phyloP scores from a whole-genome alignment of 2,888 invertebrate genomes.

The Drosophila mulleri region DNA sequence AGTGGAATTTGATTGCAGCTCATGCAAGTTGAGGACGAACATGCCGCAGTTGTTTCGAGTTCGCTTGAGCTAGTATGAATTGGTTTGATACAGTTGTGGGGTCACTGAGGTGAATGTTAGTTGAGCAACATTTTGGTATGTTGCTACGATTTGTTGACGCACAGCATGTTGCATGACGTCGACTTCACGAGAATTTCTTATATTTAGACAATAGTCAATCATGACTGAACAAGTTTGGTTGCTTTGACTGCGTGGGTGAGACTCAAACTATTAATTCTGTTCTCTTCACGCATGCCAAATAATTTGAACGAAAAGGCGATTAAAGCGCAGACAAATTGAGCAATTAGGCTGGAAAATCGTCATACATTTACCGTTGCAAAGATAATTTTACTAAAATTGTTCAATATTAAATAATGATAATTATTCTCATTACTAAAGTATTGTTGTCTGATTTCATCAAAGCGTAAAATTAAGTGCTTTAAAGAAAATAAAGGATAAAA shows the following conservation, averaged over 20 bases:
- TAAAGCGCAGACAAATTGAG: conserved; percentile 24
- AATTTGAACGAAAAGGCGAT: conserved; percentile 16
- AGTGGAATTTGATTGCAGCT: conserved; percentile 18
- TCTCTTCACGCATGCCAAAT: conserved; percentile 13
- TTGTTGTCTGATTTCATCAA: background rate
- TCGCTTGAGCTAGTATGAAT: background rate
- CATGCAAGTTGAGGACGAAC: conserved; percentile 19
- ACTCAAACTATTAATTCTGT: conserved; percentile 1
- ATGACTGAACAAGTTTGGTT: conserved; percentile 27
- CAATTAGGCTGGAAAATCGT: conserved; percentile 19
- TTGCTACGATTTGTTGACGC: conserved; percentile 4
- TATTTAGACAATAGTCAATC: conserved; percentile 10
- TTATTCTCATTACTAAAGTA: background rate
- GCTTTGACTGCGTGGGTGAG: background rate
- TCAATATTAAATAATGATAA: conserved; percentile 9
- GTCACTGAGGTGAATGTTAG: conserved; percentile 30
- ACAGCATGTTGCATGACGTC: background rate
- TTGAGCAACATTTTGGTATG: conserved; percentile 12
- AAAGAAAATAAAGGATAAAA: too few relatives aligned
- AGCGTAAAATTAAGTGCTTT: background rate
- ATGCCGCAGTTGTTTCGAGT: conserved; percentile 32
- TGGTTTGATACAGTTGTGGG: conserved; percentile 11
- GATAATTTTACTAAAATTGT: background rate
- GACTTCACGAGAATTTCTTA: background rate
- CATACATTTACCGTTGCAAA: conserved; percentile 1